Percentiles rank a stretch among this genome's conserved stretches.
These are phyloP conservation scores for Leptosomus discolor DNA, from an alignment of 2,113 vertebrate genomes.

Conservation along the genomic window DNA sequence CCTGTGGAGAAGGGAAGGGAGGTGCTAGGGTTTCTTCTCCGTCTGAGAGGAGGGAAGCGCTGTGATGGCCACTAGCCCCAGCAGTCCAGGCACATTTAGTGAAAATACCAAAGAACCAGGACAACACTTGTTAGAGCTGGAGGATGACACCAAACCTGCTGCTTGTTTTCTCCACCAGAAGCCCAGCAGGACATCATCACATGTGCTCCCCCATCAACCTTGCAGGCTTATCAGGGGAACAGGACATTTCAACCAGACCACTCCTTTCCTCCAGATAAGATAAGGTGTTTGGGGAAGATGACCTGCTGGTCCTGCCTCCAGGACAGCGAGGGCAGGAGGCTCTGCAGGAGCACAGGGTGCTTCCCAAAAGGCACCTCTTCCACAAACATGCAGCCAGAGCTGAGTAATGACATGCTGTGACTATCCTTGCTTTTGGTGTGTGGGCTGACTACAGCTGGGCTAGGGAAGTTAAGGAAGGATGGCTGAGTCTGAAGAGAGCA, in stretches of 20 bases:
- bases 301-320: not conserved
- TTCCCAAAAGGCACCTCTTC: not conserved
- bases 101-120: not conserved
- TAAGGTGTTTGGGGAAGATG: not conserved
- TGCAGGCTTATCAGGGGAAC: not conserved
- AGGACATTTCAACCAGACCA: not conserved
- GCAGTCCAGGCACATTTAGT: not conserved
- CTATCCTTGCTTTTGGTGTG: not conserved
- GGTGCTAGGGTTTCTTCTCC: not conserved
- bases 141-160: not conserved
- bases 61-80: not conserved
- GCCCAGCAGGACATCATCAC: fast-evolving
- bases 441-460: not conserved
- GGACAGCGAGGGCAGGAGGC: fast-evolving
- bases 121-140: not conserved
- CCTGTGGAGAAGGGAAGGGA: not conserved
- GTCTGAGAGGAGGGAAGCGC: not conserved
- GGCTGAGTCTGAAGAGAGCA: not conserved
- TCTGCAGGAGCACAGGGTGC: not conserved
- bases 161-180: not conserved
- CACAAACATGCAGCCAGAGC: fast-evolving
- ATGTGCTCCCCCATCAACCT: not conserved
- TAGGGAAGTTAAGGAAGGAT: not conserved
- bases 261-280: not conserved
- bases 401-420: not conserved